Percentiles rank a stretch among this genome's conserved stretches.
phyloP scores from a whole-genome alignment of 2,113 vertebrate genomes.

The Phyllopteryx taeniolatus region DNA sequence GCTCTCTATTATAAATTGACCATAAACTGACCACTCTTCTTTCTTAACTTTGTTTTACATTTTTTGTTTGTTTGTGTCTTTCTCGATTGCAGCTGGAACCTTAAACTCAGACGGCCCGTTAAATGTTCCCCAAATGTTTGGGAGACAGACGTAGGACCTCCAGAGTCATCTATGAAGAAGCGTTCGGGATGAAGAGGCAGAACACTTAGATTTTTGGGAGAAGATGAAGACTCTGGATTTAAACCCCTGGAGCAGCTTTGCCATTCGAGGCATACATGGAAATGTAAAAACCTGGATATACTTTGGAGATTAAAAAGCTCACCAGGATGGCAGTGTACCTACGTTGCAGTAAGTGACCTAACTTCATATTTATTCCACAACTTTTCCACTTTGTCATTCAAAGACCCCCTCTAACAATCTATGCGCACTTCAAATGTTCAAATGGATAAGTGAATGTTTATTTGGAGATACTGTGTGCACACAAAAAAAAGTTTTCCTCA shows the following conservation, averaged over 20 bases:
- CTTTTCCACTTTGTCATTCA: conserved; percentile 24
- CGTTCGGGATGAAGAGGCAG: conserved; percentile 58
- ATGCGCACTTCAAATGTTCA: neutral
- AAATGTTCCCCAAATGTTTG: conserved; percentile 36
- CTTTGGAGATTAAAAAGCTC: conserved; percentile 54
- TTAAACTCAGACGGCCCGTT: conserved; percentile 41
- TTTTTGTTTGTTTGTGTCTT: neutral
- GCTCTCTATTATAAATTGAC: neutral
- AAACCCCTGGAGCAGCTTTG: conserved; percentile 47
- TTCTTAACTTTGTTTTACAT: neutral
- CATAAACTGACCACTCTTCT: neutral
- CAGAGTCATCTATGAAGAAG: conserved; percentile 39
- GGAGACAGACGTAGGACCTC: conserved; percentile 40
- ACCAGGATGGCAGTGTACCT: conserved; percentile 37
- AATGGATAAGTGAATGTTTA: neutral
- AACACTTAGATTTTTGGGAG: conserved; percentile 45
- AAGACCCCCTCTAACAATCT: neutral
- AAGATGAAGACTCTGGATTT: conserved; percentile 61
- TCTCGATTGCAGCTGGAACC: conserved; percentile 44
- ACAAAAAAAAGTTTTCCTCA: too few species aligned
- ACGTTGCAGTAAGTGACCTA: conserved; percentile 48
- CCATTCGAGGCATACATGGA: conserved; percentile 56
- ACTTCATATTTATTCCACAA: conserved; percentile 37
- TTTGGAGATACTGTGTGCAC: neutral
- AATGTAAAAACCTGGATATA: conserved; percentile 51